These are phyloP conservation scores for Agrilus mali DNA, from an alignment of 2,888 invertebrate genomes.

Conservation along the genomic window DNA sequence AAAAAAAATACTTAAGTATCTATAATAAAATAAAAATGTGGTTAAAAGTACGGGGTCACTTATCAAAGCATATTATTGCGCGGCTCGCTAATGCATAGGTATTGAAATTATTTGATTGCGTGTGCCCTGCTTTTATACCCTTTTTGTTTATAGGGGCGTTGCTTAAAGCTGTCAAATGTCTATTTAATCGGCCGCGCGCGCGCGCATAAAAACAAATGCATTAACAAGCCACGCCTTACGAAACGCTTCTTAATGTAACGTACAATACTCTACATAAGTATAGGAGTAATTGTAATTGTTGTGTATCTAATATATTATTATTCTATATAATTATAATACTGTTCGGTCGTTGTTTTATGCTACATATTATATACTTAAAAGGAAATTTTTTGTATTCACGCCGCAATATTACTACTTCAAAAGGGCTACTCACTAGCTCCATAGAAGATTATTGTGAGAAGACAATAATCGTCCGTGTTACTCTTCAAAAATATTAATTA, in stretches of 20 bases:
- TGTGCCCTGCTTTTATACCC: too few relatives aligned
- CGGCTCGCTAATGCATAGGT: too few relatives aligned
- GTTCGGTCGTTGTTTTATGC: conserved; percentile 24
- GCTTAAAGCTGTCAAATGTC: too few relatives aligned
- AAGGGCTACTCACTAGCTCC: conserved; percentile 17
- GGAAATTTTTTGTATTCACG: conserved; percentile 20
- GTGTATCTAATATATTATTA: conserved; percentile 10
- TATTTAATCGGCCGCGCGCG: too few relatives aligned
- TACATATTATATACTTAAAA: too few relatives aligned
- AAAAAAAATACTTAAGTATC: too few relatives aligned
- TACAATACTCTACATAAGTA: too few relatives aligned
- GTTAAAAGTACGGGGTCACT: not conserved
- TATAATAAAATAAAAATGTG: too few relatives aligned
- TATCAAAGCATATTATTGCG: too few relatives aligned
- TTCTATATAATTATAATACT: conserved; percentile 13
- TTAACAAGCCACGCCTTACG: not conserved
- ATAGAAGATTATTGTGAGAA: conserved; percentile 36
- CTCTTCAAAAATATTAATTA: conserved; percentile 20
- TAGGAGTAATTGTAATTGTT: not conserved
- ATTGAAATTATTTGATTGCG: too few relatives aligned
- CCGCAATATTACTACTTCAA: conserved; percentile 20
- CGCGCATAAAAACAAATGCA: not conserved
- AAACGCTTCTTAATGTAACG: too few relatives aligned
- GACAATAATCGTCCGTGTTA: conserved; percentile 36
- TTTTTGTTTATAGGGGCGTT: too few relatives aligned